phyloP scores from a whole-genome alignment of 1,140 invertebrate genomes.

The Brevipalpus yothersi region DNA sequence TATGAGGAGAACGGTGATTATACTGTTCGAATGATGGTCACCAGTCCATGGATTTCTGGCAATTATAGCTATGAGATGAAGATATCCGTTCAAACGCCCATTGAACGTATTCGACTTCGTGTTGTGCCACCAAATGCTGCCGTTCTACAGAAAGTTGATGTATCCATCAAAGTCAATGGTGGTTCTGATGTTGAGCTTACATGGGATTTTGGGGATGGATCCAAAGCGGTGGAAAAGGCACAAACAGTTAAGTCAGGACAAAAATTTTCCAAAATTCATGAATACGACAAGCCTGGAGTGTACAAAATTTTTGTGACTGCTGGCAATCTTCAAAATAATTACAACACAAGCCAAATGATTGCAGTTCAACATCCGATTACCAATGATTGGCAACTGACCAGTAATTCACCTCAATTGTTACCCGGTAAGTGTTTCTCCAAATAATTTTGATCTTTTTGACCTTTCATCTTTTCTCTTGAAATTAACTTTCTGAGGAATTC shows the following conservation, averaged over 20 bases:
- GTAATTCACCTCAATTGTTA: conserved; percentile 12
- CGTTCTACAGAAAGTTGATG: conserved; percentile 12
- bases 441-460: no score
- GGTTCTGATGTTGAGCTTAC: conserved; percentile 13
- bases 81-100: conserved; percentile 12
- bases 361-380: conserved; percentile 13
- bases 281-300: conserved; percentile 13
- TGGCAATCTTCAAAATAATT: conserved; percentile 13
- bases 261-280: conserved; percentile 12
- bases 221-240: conserved; percentile 9
- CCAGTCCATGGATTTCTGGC: neutral
- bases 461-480: no score
- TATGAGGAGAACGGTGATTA: conserved; percentile 7
- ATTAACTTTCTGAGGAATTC: no score
- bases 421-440: conserved; percentile 7
- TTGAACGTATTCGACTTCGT: conserved; percentile 11
- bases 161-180: conserved; percentile 11
- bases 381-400: conserved; percentile 12
- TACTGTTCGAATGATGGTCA: conserved; percentile 2
- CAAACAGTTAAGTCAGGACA: conserved; percentile 6
- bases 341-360: conserved; percentile 9
- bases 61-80: neutral
- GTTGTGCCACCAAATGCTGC: conserved; percentile 12
- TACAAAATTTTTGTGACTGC: conserved; percentile 13
- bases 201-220: conserved; percentile 16